Conservation (phyloP, 2,888 invertebrate genomes). For the Entomobrya proxima region DNA sequence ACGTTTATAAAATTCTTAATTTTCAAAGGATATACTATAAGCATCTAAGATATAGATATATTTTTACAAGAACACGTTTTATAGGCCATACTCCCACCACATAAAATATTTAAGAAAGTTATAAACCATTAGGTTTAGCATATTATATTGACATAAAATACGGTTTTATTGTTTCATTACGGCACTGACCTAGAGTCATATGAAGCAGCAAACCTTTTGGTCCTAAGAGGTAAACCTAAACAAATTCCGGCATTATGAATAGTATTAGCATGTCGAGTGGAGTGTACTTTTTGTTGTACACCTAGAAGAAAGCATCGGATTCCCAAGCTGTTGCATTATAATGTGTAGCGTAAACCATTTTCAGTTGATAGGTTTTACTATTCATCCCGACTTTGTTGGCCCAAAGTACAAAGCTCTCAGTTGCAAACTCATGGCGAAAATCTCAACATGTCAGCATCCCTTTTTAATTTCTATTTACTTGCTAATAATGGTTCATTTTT, state of each 20-base stretch:
- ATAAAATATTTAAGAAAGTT: neutral
- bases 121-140: neutral
- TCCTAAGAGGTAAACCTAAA: neutral
- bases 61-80: slow-evolving; percentile 59
- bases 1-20: slow-evolving; percentile 38
- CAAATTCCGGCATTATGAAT: slow-evolving; percentile 7
- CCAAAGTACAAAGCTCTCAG: slow-evolving; percentile 69
- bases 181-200: neutral
- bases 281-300: neutral
- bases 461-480: neutral
- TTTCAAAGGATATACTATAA: slow-evolving; percentile 39
- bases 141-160: neutral
- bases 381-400: slow-evolving; percentile 50
- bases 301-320: neutral
- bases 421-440: slow-evolving; percentile 57
- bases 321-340: neutral
- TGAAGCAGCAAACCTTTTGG: slow-evolving; percentile 11
- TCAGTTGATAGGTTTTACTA: neutral
- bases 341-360: neutral
- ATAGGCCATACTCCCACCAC: slow-evolving; percentile 28
- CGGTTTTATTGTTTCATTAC: neutral
- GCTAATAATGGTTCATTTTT: slow-evolving; percentile 38
- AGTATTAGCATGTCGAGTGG: slow-evolving; percentile 14
- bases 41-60: slow-evolving; percentile 31
- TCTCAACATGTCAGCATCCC: slow-evolving; percentile 39